Conservation (phyloP, 2,113 vertebrate species). For the Percopsis transmontana region DNA sequence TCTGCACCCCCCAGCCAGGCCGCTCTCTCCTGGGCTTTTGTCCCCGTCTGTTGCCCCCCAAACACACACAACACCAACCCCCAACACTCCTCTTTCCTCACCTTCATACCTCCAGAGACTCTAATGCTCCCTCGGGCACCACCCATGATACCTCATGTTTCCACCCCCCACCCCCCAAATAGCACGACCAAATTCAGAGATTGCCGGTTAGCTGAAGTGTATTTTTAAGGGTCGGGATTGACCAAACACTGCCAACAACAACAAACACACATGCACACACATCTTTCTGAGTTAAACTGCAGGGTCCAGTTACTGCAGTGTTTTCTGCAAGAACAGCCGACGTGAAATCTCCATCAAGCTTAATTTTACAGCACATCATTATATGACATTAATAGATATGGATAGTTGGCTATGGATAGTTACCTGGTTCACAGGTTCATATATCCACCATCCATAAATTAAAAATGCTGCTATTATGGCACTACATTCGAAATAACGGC, state of each 20-base stretch:
- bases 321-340: background rate
- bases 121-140: constrained; percentile 22
- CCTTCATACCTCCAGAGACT: constrained; percentile 49
- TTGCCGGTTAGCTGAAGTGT: constrained; percentile 70
- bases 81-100: constrained; percentile 1
- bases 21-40: constrained; percentile 36
- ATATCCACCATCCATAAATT: background rate
- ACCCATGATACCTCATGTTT: constrained; percentile 53
- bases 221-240: constrained; percentile 1
- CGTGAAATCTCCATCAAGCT: background rate
- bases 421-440: background rate
- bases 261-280: background rate
- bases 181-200: constrained; percentile 87
- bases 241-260: background rate
- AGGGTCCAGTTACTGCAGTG: background rate
- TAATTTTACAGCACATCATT: background rate
- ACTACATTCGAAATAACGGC: background rate
- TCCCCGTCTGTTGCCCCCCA: constrained; percentile 35
- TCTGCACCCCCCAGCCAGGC: constrained; percentile 47
- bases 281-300: background rate
- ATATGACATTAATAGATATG: too few relatives aligned
- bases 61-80: constrained; percentile 16
- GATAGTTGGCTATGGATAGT: background rate
- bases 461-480: background rate
- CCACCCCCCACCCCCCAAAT: constrained; percentile 58